Base-by-base conservation (phyloP, 2,797 vertebrate genomes). In the Urosaurus nigricauda region DNA sequence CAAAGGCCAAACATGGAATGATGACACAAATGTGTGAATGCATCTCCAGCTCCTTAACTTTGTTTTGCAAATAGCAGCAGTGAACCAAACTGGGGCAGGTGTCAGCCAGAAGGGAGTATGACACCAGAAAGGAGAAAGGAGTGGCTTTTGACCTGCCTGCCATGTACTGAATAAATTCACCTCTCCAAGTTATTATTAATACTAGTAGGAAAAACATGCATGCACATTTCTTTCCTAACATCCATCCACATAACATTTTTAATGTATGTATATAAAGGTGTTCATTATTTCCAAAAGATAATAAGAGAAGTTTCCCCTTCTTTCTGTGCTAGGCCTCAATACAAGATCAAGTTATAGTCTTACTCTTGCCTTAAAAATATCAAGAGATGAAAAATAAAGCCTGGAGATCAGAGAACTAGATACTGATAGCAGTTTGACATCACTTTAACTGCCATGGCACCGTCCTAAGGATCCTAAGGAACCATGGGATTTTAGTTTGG, bases 401-500 rank as follows among this genome's bases (percentile, higher is more conserved):
- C 43, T n/a, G 11, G 70, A 84, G 51, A 84, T 19, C 5, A 16
- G 17, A 19, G 56, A 58, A 58, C 16, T 17, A 60, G 58, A 21
- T 19, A 60, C 5, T 60, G 58, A 60, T 60, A 60, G 58, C 58
- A 19, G 1, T 84, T 37, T 51, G 37, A 53, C 6, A 37, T 58
- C 56, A 74, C 70, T 74, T 84, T 84, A 53, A 84, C 83, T 74
- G 88, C 71, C 53, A 73, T 60, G 19, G 5, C 5, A 60, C 19
- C 19, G 1, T 60, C 58, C 58, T 60, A 60, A 60, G 58, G 58
- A 5, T 60, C 58, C 58, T 60, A 60, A 60, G 58, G 58, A 60
- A 60, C 21, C 19, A 60, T 4, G 4, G 58, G 58, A 19, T 60
- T 60, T 21, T 60, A 60, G 58, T 21, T 60, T 60, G 58, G 58